phyloP scores from a whole-genome alignment of 2,888 invertebrate genomes.

The Drosophila macrospina region DNA sequence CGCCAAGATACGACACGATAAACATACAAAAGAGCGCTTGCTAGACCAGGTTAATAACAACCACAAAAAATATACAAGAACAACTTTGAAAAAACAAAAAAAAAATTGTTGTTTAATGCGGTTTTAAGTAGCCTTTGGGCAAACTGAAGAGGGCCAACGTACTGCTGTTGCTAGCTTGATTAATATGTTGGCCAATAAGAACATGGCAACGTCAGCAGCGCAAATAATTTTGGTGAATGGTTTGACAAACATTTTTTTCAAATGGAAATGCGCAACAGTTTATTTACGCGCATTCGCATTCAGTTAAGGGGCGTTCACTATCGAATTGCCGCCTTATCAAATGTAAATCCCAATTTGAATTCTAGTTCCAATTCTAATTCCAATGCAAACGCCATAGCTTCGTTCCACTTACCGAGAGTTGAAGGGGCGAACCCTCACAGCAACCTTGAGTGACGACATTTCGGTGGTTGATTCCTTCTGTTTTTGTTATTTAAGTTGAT shows the following conservation, averaged over 20 bases:
- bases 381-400: constrained; percentile 13
- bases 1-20: constrained; percentile 53
- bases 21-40: constrained; percentile 38
- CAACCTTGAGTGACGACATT: constrained; percentile 97
- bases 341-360: neutral
- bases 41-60: constrained; percentile 19
- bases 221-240: constrained; percentile 28
- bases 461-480: constrained; percentile 53
- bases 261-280: constrained; percentile 62
- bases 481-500: neutral
- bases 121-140: constrained; percentile 58
- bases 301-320: constrained; percentile 52
- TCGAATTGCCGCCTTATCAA: constrained; percentile 5
- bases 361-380: constrained; percentile 18
- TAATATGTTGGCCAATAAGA: constrained; percentile 30
- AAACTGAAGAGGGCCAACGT: constrained; percentile 38
- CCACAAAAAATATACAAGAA: neutral
- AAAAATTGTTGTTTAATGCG: constrained; percentile 52
- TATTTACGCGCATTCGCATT: neutral
- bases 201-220: constrained; percentile 50
- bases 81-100: neutral
- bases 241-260: constrained; percentile 5
- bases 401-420: constrained; percentile 90
- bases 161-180: constrained; percentile 27
- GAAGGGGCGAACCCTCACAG: constrained; percentile 95